Percentiles rank a stretch among this genome's conserved stretches.
Evolutionary conservation across 2,113 vertebrate species (phyloP).

Genomic region (Carlito syrichta): DNA sequence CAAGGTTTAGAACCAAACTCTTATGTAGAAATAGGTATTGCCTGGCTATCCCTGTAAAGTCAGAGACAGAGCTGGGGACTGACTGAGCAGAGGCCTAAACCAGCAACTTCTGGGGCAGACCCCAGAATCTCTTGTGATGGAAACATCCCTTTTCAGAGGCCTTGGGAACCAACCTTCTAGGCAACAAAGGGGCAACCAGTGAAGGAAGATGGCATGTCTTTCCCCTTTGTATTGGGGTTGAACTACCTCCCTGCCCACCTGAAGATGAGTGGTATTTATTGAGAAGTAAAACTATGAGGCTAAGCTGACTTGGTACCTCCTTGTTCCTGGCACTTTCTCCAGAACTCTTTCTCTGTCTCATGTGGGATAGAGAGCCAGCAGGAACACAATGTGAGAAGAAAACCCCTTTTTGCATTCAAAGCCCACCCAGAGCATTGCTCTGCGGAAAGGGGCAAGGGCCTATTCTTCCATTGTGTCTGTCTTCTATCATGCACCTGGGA

Average conservation of each 20-base stretch:
- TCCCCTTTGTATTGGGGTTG: slow-evolving; percentile 7
- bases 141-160: background rate
- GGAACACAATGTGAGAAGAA: background rate
- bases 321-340: background rate
- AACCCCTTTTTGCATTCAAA: background rate
- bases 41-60: background rate
- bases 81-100: background rate
- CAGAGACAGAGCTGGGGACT: background rate
- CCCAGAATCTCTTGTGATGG: background rate
- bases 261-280: background rate
- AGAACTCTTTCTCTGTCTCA: background rate
- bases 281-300: background rate
- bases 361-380: background rate
- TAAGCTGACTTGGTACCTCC: background rate
- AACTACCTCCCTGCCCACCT: slow-evolving; percentile 20
- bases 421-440: background rate
- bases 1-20: background rate
- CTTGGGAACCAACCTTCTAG: background rate
- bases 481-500: background rate
- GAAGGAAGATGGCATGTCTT: slow-evolving; percentile 34
- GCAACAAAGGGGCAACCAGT: background rate
- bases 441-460: background rate
- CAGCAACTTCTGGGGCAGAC: background rate
- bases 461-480: background rate
- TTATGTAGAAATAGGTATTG: background rate